phyloP scores from a whole-genome alignment of 2,113 vertebrate species.

The Ammodytes dubius region DNA sequence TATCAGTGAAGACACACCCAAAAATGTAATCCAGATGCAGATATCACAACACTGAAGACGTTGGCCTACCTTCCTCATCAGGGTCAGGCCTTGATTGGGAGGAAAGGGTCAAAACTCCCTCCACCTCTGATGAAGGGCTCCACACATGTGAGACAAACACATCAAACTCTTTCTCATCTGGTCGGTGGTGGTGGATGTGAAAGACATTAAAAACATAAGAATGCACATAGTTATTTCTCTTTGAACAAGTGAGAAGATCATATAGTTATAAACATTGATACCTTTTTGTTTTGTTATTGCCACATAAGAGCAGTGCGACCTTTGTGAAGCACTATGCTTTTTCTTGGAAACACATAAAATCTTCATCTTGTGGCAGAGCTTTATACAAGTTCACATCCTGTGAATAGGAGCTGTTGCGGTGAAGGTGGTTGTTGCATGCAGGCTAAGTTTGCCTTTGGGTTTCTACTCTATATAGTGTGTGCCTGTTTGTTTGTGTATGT shows the following conservation, averaged over 20 bases:
- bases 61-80: slow-evolving; percentile 42
- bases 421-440: background rate
- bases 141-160: slow-evolving; percentile 90
- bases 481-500: background rate
- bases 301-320: background rate
- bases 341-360: background rate
- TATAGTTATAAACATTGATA: background rate
- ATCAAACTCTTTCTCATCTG: slow-evolving; percentile 90
- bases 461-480: background rate
- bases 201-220: background rate
- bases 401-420: background rate
- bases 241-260: background rate
- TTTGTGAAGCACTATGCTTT: background rate
- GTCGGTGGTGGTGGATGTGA: slow-evolving; percentile 9
- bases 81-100: background rate
- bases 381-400: slow-evolving; percentile 29
- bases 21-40: background rate
- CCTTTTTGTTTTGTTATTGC: background rate
- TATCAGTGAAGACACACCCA: background rate
- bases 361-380: background rate
- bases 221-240: background rate
- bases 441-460: background rate
- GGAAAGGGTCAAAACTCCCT: slow-evolving; percentile 9
- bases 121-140: slow-evolving; percentile 35
- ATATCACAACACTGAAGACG: background rate